Evolutionary conservation across 1,140 invertebrate species (phyloP), one percentile per base, ranked within the genome.

Genomic region (Drosophila serrata): DNA sequence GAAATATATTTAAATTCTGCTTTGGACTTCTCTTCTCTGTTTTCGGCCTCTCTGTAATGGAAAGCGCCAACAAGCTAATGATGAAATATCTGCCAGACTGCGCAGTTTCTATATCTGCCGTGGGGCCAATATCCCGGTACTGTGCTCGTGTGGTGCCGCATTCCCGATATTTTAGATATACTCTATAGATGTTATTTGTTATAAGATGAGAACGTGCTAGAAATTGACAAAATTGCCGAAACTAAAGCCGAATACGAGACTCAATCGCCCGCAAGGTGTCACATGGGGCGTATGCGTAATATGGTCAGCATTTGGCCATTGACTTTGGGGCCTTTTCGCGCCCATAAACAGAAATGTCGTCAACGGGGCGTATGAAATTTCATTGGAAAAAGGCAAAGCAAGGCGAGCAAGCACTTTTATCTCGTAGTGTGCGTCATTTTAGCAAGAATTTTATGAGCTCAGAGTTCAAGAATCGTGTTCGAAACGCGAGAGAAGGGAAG

Each of bases 1-100:
- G 76, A 87, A 88, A 82, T 87, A 82, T 87, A 87, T 87, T 87
- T 82, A 87, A 87, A 87, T 87, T 87, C 65, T 74, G 61, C 82
- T 79, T 79, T 61, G 64, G 62, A 40, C 77, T 43, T 57, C 62
- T 37, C 53, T 64, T 69, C 43, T 74, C 42, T 73, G 17, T 67
- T 29, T 45, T 56, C 40, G 68, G 53, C 17, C 40, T 76, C 63
- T 64, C 61, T 86, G 82, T 79, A 82, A 87, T 87, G 82, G 87
- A 87, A 82, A 86, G 82, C 75, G 69, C 58, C 82, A 86, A 81
- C 63, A 67, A 81, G 82, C 76, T 74, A 87, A 82, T 87, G 84
- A 88, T 87, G 84, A 87, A 88, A 88, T 88, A 88, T 88, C 79
- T 74, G 60, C 29, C 84, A 68, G 75, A 75, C 68, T 88, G 79